Conservation (phyloP, 92 coral and sea anemone species). For the Diadumene lineata region DNA sequence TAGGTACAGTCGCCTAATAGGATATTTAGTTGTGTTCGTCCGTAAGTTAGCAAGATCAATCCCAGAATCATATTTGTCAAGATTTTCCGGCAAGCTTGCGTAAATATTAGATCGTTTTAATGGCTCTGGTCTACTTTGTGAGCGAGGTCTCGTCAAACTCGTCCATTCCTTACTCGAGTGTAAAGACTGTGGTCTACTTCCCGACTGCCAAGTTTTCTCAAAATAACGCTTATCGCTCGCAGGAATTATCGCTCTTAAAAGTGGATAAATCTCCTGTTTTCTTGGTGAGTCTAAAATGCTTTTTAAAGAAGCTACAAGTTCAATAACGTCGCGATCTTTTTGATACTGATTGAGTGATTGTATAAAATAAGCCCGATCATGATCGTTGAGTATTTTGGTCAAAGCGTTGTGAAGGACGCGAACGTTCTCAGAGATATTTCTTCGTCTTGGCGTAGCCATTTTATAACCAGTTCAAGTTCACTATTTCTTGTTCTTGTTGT, state of each 20-base stretch:
- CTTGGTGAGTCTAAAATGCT: slow-evolving; percentile 68
- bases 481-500: neutral
- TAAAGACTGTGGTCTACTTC: slow-evolving; percentile 5
- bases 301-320: slow-evolving; percentile 66
- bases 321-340: slow-evolving; percentile 65
- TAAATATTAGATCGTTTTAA: slow-evolving; percentile 44
- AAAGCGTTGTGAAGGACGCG: slow-evolving; percentile 68
- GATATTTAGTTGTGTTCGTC: too few relatives aligned
- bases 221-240: slow-evolving; percentile 60
- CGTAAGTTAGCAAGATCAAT: slow-evolving; percentile 57
- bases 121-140: slow-evolving; percentile 48
- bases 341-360: slow-evolving; percentile 84
- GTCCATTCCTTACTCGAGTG: slow-evolving; percentile 38
- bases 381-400: slow-evolving; percentile 58
- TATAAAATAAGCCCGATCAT: slow-evolving; percentile 76
- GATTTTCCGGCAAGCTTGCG: slow-evolving; percentile 68
- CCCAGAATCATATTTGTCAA: slow-evolving; percentile 69
- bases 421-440: slow-evolving; percentile 71
- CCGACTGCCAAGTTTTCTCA: slow-evolving; percentile 62
- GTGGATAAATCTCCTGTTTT: slow-evolving; percentile 89
- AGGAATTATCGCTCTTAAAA: slow-evolving; percentile 75
- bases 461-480: neutral
- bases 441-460: slow-evolving; percentile 45
- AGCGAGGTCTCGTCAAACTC: slow-evolving; percentile 48
- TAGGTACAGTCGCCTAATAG: slow-evolving; percentile 61